Evolutionary conservation across 1,140 invertebrate species (phyloP).

Genomic region (Drosophila jambulina): DNA sequence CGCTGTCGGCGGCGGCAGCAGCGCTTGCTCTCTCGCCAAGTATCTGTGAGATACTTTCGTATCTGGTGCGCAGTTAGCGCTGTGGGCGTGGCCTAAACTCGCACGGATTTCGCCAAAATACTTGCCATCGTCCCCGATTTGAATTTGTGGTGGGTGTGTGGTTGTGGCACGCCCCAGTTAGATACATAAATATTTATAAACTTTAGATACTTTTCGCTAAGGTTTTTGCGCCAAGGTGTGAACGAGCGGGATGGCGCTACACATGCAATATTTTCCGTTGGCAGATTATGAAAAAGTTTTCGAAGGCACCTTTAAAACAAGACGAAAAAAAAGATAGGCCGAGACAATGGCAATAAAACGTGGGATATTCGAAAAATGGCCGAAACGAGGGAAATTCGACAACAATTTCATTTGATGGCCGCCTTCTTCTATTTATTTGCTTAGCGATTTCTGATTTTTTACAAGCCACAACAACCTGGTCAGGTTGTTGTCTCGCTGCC

Average conservation of each 20-base stretch:
- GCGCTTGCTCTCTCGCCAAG: slow-evolving; percentile 25
- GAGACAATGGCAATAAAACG: slow-evolving; percentile 38
- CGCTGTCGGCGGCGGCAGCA: no score
- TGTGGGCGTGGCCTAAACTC: slow-evolving; percentile 72
- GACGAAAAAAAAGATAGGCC: not conserved
- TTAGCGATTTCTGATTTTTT: slow-evolving; percentile 74
- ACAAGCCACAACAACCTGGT: slow-evolving; percentile 64
- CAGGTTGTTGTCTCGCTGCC: slow-evolving; percentile 18
- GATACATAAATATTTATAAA: slow-evolving; percentile 84
- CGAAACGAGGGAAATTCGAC: slow-evolving; percentile 38
- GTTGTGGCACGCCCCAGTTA: slow-evolving; percentile 81
- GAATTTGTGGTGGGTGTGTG: slow-evolving; percentile 37
- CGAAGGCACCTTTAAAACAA: slow-evolving; percentile 27
- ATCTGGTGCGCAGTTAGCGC: slow-evolving; percentile 44
- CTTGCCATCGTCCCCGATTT: slow-evolving; percentile 69
- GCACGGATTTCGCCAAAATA: slow-evolving; percentile 52
- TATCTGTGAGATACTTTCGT: slow-evolving; percentile 66
- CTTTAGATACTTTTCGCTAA: slow-evolving; percentile 77
- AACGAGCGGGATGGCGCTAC: slow-evolving; percentile 54
- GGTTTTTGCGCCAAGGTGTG: slow-evolving; percentile 74
- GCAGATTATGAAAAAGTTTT: slow-evolving; percentile 80
- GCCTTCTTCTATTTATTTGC: slow-evolving; percentile 70
- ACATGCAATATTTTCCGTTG: slow-evolving; percentile 28
- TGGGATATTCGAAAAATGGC: slow-evolving; percentile 57
- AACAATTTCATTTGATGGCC: slow-evolving; percentile 34